Evolutionary conservation across 2,888 invertebrate species (phyloP).

Genomic region (Acleris emargana): DNA sequence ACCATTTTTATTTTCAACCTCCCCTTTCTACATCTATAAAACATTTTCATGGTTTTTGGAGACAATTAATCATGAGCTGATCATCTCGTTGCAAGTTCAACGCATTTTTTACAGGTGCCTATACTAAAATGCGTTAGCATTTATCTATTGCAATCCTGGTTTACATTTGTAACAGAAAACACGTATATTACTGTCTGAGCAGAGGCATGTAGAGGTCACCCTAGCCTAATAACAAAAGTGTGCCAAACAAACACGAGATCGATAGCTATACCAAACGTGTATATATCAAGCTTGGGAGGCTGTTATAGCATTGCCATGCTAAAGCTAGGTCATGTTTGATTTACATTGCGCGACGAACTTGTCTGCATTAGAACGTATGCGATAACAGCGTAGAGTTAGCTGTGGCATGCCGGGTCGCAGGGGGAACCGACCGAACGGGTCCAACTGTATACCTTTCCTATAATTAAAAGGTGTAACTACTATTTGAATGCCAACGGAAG

Average conservation of each 20-base stretch:
- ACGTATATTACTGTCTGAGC: no score
- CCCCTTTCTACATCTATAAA: no score
- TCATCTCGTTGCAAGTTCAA: no score
- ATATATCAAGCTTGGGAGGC: slow-evolving; percentile 23
- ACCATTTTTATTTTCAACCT: no score
- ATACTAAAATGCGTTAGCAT: no score
- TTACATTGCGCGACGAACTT: slow-evolving; percentile 22
- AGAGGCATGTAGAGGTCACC: slow-evolving; percentile 6
- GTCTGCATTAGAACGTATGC: slow-evolving; percentile 13
- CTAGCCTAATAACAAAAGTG: slow-evolving; percentile 37
- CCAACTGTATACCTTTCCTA: background rate
- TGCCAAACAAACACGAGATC: slow-evolving; percentile 37
- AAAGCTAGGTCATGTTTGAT: slow-evolving; percentile 9
- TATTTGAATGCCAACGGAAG: background rate
- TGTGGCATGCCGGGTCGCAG: slow-evolving; percentile 19
- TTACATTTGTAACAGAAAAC: no score
- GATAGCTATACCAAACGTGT: slow-evolving; percentile 34
- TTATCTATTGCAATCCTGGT: no score
- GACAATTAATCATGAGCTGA: no score
- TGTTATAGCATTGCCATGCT: background rate
- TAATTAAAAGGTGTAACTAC: background rate
- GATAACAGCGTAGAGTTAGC: slow-evolving; percentile 13
- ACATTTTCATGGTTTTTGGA: no score
- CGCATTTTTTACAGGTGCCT: no score
- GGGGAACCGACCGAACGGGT: slow-evolving; percentile 16